These are phyloP conservation scores for Pempheris klunzingeri DNA, from an alignment of 2,797 vertebrate genomes.

Conservation along the genomic window DNA sequence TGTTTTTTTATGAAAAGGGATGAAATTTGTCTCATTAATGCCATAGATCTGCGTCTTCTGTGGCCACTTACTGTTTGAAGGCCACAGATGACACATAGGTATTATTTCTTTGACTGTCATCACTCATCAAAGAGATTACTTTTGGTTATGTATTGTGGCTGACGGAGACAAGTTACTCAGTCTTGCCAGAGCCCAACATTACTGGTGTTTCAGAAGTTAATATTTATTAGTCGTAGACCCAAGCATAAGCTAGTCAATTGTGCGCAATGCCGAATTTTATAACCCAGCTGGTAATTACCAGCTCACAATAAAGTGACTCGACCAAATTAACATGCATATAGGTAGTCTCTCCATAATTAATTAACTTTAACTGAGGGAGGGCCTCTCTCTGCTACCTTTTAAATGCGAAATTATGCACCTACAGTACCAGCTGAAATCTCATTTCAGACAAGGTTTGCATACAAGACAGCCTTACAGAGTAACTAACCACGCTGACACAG, in stretches of 20 bases:
- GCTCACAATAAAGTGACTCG: slow-evolving; percentile 43
- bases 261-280: slow-evolving; percentile 23
- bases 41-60: too few species aligned
- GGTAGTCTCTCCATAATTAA: slow-evolving; percentile 36
- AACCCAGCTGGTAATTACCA: slow-evolving; percentile 43
- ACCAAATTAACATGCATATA: slow-evolving; percentile 61
- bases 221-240: neutral
- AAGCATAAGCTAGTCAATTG: slow-evolving; percentile 10
- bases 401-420: slow-evolving; percentile 41
- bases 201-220: slow-evolving; percentile 9
- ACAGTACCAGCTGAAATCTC: neutral
- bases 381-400: slow-evolving; percentile 18
- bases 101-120: slow-evolving; percentile 27
- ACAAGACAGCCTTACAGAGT: neutral
- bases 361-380: slow-evolving; percentile 46
- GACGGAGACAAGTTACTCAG: neutral
- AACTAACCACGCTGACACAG: slow-evolving; percentile 13
- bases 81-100: slow-evolving; percentile 15
- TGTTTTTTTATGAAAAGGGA: slow-evolving; percentile 9
- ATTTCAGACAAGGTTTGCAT: slow-evolving; percentile 20
- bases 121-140: neutral
- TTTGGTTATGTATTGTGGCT: neutral
- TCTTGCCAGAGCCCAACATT: neutral
- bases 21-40: slow-evolving; percentile 12
- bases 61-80: too few species aligned